A percentile compares a stretch with the other conserved stretches of the same genome.
Conservation (phyloP, 2,888 invertebrate species). For the Agrenia bidenticulata region DNA sequence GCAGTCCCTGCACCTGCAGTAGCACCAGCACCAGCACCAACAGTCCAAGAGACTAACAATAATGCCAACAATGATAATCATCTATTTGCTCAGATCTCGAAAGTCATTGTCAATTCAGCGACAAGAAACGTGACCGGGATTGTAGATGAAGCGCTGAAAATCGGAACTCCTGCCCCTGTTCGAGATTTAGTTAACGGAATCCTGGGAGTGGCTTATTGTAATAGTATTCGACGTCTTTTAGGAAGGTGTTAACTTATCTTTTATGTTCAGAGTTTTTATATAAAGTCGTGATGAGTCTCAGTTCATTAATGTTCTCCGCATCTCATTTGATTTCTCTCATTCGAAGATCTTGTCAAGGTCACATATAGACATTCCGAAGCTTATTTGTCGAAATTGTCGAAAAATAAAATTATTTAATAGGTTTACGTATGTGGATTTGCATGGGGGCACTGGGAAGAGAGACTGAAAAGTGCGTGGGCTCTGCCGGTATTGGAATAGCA, state of each 20-base stretch:
- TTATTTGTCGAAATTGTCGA: too few species aligned
- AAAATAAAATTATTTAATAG: too few species aligned
- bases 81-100: conserved; percentile 26
- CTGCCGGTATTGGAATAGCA: too few species aligned
- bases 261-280: too few species aligned
- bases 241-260: conserved; percentile 29
- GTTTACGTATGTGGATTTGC: too few species aligned
- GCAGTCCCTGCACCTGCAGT: not conserved
- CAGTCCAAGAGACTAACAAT: not conserved
- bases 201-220: conserved; percentile 33
- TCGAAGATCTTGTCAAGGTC: too few species aligned
- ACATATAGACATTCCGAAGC: too few species aligned
- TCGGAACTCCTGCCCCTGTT: conserved; percentile 34
- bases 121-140: conserved; percentile 32
- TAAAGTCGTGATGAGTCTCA: too few species aligned
- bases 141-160: conserved; percentile 31
- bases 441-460: too few species aligned
- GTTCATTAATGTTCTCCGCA: too few species aligned
- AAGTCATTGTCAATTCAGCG: conserved; percentile 25
- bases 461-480: too few species aligned
- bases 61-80: conserved; percentile 31
- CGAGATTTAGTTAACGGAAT: conserved; percentile 34
- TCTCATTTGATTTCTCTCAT: too few species aligned
- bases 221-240: conserved; percentile 32
- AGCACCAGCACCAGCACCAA: not conserved